These are phyloP conservation scores for Caerostris extrusa DNA, from an alignment of 1,140 invertebrate genomes.

Conservation along the genomic window DNA sequence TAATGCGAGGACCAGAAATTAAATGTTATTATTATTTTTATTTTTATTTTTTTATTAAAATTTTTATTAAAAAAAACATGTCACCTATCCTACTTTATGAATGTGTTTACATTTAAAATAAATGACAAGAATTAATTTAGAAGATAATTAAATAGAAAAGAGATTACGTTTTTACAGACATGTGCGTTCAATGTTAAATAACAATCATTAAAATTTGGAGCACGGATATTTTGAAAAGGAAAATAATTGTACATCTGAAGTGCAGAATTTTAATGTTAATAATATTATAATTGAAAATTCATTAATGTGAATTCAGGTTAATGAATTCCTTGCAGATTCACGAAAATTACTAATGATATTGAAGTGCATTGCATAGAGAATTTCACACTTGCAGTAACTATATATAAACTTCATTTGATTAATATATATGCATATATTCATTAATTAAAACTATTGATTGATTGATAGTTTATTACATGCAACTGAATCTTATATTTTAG, in stretches of 20 bases:
- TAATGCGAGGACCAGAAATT: no score
- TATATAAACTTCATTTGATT: no score
- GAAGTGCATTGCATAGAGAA: background rate
- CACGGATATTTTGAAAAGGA: background rate
- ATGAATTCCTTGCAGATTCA: background rate
- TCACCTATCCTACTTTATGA: background rate
- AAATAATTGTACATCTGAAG: background rate
- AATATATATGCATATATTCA: no score
- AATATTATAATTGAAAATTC: slow-evolving; percentile 3
- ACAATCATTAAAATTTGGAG: background rate
- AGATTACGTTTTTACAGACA: background rate
- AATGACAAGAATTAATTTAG: background rate
- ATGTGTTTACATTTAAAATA: background rate
- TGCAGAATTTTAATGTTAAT: slow-evolving; percentile 2
- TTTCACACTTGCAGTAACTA: no score
- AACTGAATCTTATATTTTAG: no score
- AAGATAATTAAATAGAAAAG: background rate
- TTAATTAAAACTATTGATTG: no score
- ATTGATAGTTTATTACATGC: no score
- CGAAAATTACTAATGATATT: background rate
- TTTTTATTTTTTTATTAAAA: no score
- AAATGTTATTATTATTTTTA: no score
- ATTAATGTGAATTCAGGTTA: background rate
- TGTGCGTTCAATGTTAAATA: background rate
- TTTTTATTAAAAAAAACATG: no score